Evolutionary conservation across 2,113 vertebrate species (phyloP), one percentile per base, ranked within the genome.

Genomic region (Leucopsar rothschildi): DNA sequence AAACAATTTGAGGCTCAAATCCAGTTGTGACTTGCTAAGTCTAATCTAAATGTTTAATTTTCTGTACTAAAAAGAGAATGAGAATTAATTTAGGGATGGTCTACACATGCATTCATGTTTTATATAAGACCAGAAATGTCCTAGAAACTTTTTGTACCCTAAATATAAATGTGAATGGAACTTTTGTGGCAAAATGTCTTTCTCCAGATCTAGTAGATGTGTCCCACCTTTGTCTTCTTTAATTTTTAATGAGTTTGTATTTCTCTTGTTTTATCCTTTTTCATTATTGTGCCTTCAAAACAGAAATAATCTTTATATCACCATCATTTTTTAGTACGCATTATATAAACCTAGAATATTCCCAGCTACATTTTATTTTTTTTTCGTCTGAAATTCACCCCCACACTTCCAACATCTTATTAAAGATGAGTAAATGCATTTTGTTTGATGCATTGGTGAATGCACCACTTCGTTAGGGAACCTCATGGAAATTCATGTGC

Each of bases 401-500:
- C 23, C 23, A 3, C 29, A 25, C 88, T 94, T 83, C 47, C 45
- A 73, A 16, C 19, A 39, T 44, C 42, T 90, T 91, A 91, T 80
- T 94, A 88, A 95, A 95, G 55, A 92, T 53, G 49, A 88, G 89
- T 72, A 95, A 90, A 94, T 65, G 55, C 37, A 23, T 52, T 95
- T 93, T 69, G 85, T 96, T 91, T 92, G 88, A 80, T 94, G 81
- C 61, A 93, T 70, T 87, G 92, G 40, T 91, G 65, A 88, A 95
- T 80, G n/a, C 55, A 88, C 77, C 95, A 95, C 87, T 95, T 90
- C 14, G 3, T 95, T 73, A 77, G 39, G 90, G 96, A 95, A 92
- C 90, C 82, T 97, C 97, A 97, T 97, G 94, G 95, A 98, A 98
- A 97, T 97, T 97, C 92, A 93, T 97, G 90, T 85, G 83, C 92